phyloP scores from a whole-genome alignment of 2,113 vertebrate genomes.

The Thamnophis sirtalis region DNA sequence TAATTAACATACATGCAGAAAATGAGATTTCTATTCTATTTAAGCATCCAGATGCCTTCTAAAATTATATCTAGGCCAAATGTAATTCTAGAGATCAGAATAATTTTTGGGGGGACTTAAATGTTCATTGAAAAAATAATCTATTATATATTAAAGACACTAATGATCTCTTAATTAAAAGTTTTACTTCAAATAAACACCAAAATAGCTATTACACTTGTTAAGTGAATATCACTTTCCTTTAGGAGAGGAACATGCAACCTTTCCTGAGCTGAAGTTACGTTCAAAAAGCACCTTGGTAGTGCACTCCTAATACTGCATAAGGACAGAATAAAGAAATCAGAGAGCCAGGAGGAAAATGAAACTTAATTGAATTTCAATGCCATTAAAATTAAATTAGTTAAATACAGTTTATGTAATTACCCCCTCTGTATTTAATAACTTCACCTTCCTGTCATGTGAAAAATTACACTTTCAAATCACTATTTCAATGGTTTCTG shows the following conservation, averaged over 20 bases:
- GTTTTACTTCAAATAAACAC: neutral
- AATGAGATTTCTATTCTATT: neutral
- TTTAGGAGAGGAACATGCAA: neutral
- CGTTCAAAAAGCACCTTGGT: neutral
- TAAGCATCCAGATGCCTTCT: neutral
- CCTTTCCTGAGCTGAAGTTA: neutral
- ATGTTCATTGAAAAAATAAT: neutral
- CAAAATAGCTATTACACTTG: neutral
- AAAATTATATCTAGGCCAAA: neutral
- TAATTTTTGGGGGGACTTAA: neutral
- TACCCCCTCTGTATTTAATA: neutral
- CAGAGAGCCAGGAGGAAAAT: neutral
- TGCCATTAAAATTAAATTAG: neutral
- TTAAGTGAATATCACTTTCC: neutral
- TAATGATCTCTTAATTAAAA: neutral
- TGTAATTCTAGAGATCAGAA: neutral
- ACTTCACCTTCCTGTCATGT: neutral
- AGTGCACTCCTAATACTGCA: neutral
- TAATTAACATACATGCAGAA: neutral
- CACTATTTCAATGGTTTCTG: neutral
- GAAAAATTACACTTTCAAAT: neutral
- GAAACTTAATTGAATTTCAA: neutral
- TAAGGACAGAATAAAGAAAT: neutral
- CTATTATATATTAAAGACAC: neutral
- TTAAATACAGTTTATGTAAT: neutral